Conservation (phyloP, 1,140 invertebrate species). For the Ruditapes philippinarum region DNA sequence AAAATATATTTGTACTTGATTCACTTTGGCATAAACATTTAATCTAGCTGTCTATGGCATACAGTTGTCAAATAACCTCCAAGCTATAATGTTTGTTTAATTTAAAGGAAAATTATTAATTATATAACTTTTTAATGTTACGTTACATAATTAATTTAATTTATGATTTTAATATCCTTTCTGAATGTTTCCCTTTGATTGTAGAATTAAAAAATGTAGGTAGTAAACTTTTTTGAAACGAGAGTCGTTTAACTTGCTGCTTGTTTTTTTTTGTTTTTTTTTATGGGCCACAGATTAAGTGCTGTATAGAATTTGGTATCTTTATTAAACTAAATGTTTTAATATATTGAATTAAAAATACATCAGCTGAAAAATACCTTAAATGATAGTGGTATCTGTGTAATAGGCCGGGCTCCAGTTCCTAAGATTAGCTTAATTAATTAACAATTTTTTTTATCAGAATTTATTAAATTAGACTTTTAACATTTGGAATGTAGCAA, state of each 20-base stretch:
- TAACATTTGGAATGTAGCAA: not conserved
- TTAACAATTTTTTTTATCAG: constrained; percentile 19
- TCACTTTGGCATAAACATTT: too few relatives aligned
- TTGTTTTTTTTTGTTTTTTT: too few relatives aligned
- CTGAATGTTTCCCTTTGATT: too few relatives aligned
- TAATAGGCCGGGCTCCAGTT: not conserved
- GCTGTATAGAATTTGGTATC: not conserved
- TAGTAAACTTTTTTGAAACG: not conserved
- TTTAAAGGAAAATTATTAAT: too few relatives aligned
- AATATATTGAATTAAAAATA: constrained; percentile 39
- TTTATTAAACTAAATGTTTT: constrained; percentile 14
- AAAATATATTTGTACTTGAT: too few relatives aligned
- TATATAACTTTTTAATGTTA: too few relatives aligned
- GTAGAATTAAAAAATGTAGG: too few relatives aligned
- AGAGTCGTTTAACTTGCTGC: not conserved
- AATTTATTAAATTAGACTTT: constrained; percentile 29
- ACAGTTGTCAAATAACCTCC: too few relatives aligned
- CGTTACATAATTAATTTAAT: too few relatives aligned
- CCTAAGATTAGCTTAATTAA: not conserved
- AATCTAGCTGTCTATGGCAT: too few relatives aligned
- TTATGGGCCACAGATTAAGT: not conserved
- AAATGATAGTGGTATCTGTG: constrained; percentile 31
- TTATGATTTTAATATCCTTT: too few relatives aligned
- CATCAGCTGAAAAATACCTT: constrained; percentile 37
- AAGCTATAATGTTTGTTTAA: too few relatives aligned